A percentile compares a stretch with the other conserved stretches of the same genome.
phyloP scores from a whole-genome alignment of 2,888 invertebrate species.

The Pristionchus maxplancki region DNA sequence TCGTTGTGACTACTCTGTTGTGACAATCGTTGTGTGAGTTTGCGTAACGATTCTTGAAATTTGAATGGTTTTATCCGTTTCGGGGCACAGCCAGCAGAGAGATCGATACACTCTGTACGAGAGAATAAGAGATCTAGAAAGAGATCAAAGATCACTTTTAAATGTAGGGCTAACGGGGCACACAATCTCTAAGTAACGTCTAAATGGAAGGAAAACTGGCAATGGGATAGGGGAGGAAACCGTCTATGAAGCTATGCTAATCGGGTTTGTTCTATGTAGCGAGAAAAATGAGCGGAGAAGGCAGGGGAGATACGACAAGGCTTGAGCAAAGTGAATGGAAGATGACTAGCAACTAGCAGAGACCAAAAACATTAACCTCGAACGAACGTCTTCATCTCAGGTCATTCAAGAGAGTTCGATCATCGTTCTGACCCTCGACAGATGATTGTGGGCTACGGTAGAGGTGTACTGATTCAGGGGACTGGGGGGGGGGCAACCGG shows the following conservation, averaged over 20 bases:
- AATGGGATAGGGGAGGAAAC: conserved; percentile 10
- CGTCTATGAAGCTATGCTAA: neutral
- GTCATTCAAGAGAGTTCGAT: neutral
- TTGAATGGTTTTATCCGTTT: conserved; percentile 44
- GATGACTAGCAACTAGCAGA: neutral
- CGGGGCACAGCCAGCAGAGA: conserved; percentile 20
- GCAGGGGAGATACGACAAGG: neutral
- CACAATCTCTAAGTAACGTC: neutral
- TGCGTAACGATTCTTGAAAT: no score
- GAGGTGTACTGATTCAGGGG: neutral
- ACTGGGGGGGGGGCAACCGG: neutral
- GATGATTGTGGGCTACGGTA: neutral
- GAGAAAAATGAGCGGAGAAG: neutral
- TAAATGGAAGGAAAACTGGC: neutral
- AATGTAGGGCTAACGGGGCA: neutral
- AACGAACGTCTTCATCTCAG: neutral
- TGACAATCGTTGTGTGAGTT: no score
- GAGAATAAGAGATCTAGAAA: conserved; percentile 30
- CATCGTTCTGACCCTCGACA: neutral
- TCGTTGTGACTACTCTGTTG: no score
- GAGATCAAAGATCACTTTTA: conserved; percentile 32
- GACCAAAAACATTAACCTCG: neutral
- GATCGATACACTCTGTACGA: neutral
- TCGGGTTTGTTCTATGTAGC: no score
- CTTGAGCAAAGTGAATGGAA: conserved; percentile 2